A percentile compares a stretch with the other conserved stretches of the same genome.
These are phyloP conservation scores for Brachionus manjavacas DNA, from an alignment of 1,140 invertebrate genomes.

Conservation along the genomic window DNA sequence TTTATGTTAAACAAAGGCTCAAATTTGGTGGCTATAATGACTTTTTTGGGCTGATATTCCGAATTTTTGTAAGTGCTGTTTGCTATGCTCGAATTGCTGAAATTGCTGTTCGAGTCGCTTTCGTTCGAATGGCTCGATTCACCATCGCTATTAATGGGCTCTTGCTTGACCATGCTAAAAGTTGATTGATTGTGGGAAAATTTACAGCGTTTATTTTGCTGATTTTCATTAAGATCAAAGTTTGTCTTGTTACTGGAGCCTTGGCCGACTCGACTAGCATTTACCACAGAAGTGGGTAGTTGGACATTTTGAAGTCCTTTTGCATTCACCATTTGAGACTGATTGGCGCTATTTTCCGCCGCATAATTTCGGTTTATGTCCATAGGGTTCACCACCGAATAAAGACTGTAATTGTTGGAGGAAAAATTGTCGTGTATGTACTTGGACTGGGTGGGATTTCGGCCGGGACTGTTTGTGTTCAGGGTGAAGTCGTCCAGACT, in stretches of 20 bases:
- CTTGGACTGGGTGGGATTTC: background rate
- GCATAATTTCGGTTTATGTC: slow-evolving; percentile 35
- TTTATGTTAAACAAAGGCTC: slow-evolving; percentile 3
- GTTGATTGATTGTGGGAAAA: background rate
- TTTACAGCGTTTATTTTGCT: slow-evolving; percentile 27
- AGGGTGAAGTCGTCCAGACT: background rate
- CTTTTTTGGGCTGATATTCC: slow-evolving; percentile 18
- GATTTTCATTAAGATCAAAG: background rate
- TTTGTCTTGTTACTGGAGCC: background rate
- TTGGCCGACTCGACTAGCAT: background rate
- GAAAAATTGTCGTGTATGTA: background rate
- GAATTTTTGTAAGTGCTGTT: background rate
- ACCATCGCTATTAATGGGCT: slow-evolving; percentile 33
- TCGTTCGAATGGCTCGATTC: slow-evolving; percentile 36
- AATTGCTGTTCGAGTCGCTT: background rate
- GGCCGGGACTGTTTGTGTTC: background rate
- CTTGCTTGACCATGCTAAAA: background rate
- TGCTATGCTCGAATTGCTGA: slow-evolving; percentile 1
- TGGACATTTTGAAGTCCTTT: background rate
- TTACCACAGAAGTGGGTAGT: background rate
- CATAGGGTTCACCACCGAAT: slow-evolving; percentile 13
- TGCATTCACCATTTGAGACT: background rate
- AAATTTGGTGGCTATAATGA: slow-evolving; percentile 23
- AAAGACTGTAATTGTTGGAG: background rate
- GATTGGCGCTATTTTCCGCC: background rate